Evolutionary conservation across 1,140 invertebrate species (phyloP).

Genomic region (Zaprionus davidi): DNA sequence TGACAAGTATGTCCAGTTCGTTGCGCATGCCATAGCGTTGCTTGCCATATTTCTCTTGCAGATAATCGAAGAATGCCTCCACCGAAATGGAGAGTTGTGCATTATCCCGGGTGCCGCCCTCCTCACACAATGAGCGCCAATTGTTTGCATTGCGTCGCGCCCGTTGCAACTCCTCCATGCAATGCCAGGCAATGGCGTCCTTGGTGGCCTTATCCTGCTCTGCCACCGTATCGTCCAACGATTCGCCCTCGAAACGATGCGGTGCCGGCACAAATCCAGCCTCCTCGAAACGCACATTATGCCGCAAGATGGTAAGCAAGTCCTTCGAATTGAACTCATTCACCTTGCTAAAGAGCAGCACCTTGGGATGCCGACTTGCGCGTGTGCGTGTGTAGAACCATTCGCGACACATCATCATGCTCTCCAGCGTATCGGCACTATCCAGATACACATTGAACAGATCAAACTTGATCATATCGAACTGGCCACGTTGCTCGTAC

Average conservation of each 20-base stretch:
- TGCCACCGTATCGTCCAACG: conserved; percentile 19
- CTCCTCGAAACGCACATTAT: conserved; percentile 87
- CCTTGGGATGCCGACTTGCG: conserved; percentile 83
- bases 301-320: conserved; percentile 88
- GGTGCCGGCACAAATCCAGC: conserved; percentile 92
- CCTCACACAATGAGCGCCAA: conserved; percentile 85
- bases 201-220: conserved; percentile 21
- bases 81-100: conserved; percentile 59
- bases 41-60: conserved; percentile 66
- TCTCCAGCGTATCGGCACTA: conserved; percentile 97
- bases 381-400: conserved; percentile 90
- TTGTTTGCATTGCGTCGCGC: conserved; percentile 86
- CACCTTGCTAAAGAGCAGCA: conserved; percentile 94
- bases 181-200: conserved; percentile 51
- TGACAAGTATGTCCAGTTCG: conserved; percentile 90
- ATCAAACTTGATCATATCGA: conserved; percentile 86
- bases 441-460: conserved; percentile 92
- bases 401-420: conserved; percentile 91
- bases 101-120: conserved; percentile 55
- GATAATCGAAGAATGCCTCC: conserved; percentile 63
- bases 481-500: conserved; percentile 90
- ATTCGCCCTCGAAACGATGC: conserved; percentile 63
- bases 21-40: conserved; percentile 67
- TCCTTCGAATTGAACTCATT: conserved; percentile 89
- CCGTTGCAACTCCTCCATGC: conserved; percentile 85